Base-by-base conservation (phyloP, 1,140 invertebrate species). In the Pinna nobilis region DNA sequence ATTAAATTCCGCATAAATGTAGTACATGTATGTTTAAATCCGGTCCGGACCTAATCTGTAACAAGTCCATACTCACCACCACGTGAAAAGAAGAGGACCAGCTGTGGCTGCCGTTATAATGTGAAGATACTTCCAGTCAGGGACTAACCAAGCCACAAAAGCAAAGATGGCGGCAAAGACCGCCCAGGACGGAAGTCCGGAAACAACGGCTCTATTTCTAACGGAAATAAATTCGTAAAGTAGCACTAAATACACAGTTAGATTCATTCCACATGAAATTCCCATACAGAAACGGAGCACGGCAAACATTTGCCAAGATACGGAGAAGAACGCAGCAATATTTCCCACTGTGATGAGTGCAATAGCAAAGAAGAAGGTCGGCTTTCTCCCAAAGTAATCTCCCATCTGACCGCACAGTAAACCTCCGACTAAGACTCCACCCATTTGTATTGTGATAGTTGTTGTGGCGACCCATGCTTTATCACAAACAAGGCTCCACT, bases 381-480 rank as follows among this genome's bases (percentile, higher is more conserved):
- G 76, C 59, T 78, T 78, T 20, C 85, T 53, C 1, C 85, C 85
- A 51, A 82, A 70, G 6, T 72, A 25, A 72, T 86, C 85, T n/a
- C 78, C 81, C 1, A 81, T 13, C n/a, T 84, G 81, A 25, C 82
- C 82, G 1, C 65, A 50, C 4, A 79, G n/a, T 9, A 79, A 35
- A n/a, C 82, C 77, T 2, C 84, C 82, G 20, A 83, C 37, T 2
- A 85, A 59, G 1, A 85, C 70, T 15, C 85, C 85, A 0, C 64
- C 78, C 82, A 86, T 84, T 53, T 85, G 84, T 28, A 86, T 72
- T 1, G 76, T 81, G 4, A 78, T 83, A n/a, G 84, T 78, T 2
- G 77, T 69, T 18, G 79, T 64, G 9, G 69, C 60, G 11, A 83
- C 64, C 68, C 74, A 83, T 0, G 66, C 66, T 50, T 70, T 33